phyloP scores from a whole-genome alignment of 2,797 vertebrate species.

The Cossypha niveicapilla region DNA sequence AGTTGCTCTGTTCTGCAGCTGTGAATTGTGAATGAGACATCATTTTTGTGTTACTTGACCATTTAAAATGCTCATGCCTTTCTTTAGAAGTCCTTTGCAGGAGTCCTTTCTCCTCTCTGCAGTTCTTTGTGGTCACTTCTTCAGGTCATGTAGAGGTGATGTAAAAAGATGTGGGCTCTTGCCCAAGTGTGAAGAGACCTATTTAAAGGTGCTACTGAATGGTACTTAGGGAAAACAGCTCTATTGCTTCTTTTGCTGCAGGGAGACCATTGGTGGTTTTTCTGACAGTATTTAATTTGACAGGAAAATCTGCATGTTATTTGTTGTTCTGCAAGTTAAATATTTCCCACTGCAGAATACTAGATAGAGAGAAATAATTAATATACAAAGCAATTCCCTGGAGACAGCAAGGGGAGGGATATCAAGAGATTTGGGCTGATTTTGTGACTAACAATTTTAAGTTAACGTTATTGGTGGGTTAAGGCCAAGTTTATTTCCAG shows the following conservation, averaged over 20 bases:
- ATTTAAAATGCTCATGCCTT: neutral
- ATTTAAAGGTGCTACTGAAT: neutral
- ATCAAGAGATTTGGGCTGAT: neutral
- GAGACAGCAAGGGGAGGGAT: neutral
- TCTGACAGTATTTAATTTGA: neutral
- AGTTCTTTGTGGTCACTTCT: neutral
- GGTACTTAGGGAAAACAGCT: neutral
- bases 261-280: neutral
- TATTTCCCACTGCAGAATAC: neutral
- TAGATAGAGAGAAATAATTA: neutral
- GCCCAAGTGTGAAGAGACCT: neutral
- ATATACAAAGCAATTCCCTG: neutral
- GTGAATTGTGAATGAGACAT: neutral
- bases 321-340: neutral
- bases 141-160: neutral
- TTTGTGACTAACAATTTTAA: neutral
- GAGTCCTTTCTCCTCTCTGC: neutral
- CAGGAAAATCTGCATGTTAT: too few species aligned
- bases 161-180: neutral
- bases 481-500: neutral
- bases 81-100: neutral
- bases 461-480: neutral
- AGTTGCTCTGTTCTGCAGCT: neutral
- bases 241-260: neutral
- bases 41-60: neutral